These are phyloP conservation scores for Condylura cristata DNA, from an alignment of 2,113 vertebrate species.

Conservation along the genomic window DNA sequence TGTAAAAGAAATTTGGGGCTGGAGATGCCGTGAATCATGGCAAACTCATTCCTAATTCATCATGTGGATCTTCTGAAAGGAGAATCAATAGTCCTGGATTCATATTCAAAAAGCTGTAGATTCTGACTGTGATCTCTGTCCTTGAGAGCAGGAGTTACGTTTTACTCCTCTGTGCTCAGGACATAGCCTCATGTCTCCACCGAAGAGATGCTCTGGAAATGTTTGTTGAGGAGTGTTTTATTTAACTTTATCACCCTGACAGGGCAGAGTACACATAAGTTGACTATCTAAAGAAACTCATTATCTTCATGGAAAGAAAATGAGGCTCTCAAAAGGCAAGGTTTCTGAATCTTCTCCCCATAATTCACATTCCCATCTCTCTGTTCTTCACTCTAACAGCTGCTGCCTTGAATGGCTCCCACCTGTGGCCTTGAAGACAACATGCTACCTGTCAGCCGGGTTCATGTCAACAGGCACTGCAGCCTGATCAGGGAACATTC, in stretches of 20 bases:
- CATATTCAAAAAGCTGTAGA: neutral
- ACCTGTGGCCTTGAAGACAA: neutral
- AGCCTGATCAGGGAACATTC: neutral
- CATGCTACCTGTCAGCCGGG: neutral
- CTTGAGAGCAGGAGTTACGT: neutral
- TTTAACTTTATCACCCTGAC: slow-evolving; percentile 11
- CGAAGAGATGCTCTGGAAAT: neutral
- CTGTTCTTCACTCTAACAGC: neutral
- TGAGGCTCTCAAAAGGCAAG: neutral
- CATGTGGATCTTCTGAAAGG: neutral
- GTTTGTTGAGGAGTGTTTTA: slow-evolving; percentile 31
- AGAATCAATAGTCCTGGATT: neutral
- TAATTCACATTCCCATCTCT: neutral
- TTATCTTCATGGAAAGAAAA: slow-evolving; percentile 26
- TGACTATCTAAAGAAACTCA: slow-evolving; percentile 25
- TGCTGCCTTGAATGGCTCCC: neutral
- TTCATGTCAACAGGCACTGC: neutral
- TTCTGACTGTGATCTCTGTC: neutral
- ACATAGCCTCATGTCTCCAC: neutral
- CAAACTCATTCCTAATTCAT: neutral
- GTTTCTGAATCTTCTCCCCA: neutral
- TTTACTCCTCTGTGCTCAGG: neutral
- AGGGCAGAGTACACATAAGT: neutral
- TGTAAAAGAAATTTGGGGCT: neutral
- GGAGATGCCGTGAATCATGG: neutral